Conservation (phyloP, 2,888 invertebrate genomes). For the Zaprionus bogoriensis region DNA sequence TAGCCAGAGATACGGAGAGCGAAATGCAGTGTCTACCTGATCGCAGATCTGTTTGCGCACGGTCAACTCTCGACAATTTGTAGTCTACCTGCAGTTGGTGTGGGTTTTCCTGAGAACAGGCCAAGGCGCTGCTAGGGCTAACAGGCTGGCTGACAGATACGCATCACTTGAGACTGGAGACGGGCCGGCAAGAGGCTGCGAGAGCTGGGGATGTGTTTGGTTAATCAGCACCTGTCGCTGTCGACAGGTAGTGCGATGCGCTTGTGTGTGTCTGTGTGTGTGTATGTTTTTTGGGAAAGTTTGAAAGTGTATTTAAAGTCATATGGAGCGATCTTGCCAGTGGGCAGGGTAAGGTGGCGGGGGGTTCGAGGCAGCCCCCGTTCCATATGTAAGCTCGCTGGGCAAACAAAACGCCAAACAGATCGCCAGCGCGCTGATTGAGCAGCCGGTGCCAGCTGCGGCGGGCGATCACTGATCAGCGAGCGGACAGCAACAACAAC, state of each 20-base stretch:
- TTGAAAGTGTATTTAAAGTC: constrained; percentile 63
- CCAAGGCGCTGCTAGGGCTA: constrained; percentile 50
- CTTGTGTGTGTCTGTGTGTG: not conserved
- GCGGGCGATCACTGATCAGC: constrained; percentile 32
- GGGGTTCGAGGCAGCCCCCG: not conserved
- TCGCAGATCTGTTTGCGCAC: constrained; percentile 66
- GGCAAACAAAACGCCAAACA: constrained; percentile 37
- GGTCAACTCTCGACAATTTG: constrained; percentile 76
- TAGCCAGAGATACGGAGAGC: constrained; percentile 55
- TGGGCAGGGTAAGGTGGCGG: no score
- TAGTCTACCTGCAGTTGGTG: constrained; percentile 73
- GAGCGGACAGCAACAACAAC: constrained; percentile 14
- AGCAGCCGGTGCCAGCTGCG: constrained; percentile 38
- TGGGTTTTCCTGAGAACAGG: constrained; percentile 74
- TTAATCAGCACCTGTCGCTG: constrained; percentile 74
- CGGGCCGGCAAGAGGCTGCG: not conserved
- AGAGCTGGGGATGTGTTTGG: constrained; percentile 65
- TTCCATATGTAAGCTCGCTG: constrained; percentile 45
- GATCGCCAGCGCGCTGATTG: constrained; percentile 46
- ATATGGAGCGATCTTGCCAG: constrained; percentile 61
- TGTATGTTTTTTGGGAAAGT: constrained; percentile 61
- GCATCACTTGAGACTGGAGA: constrained; percentile 42
- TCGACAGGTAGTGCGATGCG: not conserved
- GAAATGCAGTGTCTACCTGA: constrained; percentile 32
- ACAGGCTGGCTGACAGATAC: constrained; percentile 75